A percentile compares a stretch with the other conserved stretches of the same genome.
Evolutionary conservation across 1,140 invertebrate genomes (phyloP).

Genomic region (Whitmania pigra): DNA sequence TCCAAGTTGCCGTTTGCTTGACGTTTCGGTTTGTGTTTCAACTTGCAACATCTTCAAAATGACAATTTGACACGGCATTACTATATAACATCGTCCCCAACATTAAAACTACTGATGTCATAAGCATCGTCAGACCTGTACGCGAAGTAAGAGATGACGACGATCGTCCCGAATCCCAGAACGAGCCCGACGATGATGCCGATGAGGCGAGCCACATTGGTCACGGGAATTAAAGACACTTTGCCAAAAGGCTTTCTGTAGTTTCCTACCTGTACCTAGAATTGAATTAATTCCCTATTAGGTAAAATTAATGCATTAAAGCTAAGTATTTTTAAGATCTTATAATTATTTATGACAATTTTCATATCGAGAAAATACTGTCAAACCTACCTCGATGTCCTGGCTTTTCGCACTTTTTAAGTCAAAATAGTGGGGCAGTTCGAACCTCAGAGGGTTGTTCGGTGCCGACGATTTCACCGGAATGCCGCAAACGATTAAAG

Average conservation of each 20-base stretch:
- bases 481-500: background rate
- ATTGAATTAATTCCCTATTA: too few relatives aligned
- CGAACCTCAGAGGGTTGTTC: background rate
- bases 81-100: too few relatives aligned
- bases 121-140: background rate
- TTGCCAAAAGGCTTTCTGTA: background rate
- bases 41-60: background rate
- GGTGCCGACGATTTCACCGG: background rate
- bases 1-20: background rate
- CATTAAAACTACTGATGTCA: too few relatives aligned
- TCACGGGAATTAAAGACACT: background rate
- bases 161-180: background rate
- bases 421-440: background rate
- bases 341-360: too few relatives aligned
- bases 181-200: background rate
- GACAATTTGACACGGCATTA: too few relatives aligned
- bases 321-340: too few relatives aligned
- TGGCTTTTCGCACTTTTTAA: background rate
- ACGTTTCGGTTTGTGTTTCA: background rate
- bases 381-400: background rate
- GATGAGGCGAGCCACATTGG: background rate
- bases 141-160: background rate
- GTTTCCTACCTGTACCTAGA: background rate
- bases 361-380: background rate
- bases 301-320: too few relatives aligned